Evolutionary conservation across 2,797 vertebrate species (phyloP).

Genomic region (Astyanax mexicanus): DNA sequence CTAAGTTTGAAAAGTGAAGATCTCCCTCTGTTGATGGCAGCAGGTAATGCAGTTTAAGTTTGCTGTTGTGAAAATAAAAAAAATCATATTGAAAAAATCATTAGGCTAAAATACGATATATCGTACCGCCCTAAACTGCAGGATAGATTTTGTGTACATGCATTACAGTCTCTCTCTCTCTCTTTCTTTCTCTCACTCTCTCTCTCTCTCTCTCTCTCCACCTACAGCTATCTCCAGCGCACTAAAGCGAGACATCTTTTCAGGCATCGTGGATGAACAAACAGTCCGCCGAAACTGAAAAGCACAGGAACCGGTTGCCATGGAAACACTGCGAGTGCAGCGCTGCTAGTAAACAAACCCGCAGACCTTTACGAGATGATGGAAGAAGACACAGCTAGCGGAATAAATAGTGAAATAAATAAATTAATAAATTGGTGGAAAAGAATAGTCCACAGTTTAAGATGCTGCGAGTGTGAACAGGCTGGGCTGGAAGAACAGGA

Average conservation of each 20-base stretch:
- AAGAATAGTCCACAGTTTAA: background rate
- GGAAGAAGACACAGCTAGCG: background rate
- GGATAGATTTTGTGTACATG: background rate
- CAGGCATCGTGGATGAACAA: conserved; percentile 71
- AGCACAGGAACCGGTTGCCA: conserved; percentile 76
- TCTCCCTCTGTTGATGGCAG: too few species aligned
- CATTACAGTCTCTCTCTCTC: background rate
- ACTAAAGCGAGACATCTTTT: conserved; percentile 13
- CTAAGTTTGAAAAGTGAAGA: too few species aligned
- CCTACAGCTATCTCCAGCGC: conserved; percentile 13
- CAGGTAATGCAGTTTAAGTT: too few species aligned
- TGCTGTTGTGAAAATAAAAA: too few species aligned
- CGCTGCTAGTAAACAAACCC: conserved; percentile 54
- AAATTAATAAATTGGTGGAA: background rate
- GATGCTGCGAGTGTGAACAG: background rate
- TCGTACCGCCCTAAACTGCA: too few species aligned
- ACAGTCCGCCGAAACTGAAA: conserved; percentile 70
- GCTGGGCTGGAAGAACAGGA: too few species aligned
- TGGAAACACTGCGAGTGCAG: conserved; percentile 73
- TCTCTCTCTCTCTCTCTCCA: background rate
- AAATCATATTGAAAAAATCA: too few species aligned
- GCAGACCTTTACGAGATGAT: conserved; percentile 67
- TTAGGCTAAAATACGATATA: too few species aligned
- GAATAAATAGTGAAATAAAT: background rate
- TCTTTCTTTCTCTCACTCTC: background rate